Percentiles rank a stretch among this genome's conserved stretches.
phyloP scores from a whole-genome alignment of 2,888 invertebrate genomes.

The Eumacrocentrus americanus region DNA sequence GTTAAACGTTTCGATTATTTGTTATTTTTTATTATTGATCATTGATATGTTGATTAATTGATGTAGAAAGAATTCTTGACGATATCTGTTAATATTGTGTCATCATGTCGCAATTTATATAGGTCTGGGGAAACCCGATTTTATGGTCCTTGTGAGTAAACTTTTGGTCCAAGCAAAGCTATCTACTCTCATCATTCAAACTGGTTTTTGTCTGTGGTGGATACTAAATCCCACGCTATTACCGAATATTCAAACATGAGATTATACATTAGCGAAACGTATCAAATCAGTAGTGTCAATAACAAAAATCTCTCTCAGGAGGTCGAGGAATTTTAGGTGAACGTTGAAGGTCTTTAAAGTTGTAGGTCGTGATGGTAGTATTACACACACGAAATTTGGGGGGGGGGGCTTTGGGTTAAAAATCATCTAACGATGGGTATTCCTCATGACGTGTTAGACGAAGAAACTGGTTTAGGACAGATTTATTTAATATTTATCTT shows the following conservation, averaged over 20 bases:
- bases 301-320: background rate
- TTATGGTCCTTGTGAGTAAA: background rate
- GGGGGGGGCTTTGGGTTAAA: no score
- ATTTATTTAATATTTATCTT: background rate
- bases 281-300: background rate
- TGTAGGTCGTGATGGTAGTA: background rate
- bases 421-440: background rate
- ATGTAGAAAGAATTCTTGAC: background rate
- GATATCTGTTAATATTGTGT: slow-evolving; percentile 3
- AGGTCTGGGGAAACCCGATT: background rate
- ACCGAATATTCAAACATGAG: background rate
- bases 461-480: background rate
- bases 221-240: background rate
- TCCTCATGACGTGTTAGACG: background rate
- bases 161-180: background rate
- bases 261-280: background rate
- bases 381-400: background rate
- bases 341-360: background rate
- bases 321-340: background rate
- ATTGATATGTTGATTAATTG: no score
- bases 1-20: no score
- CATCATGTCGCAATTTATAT: slow-evolving; percentile 6
- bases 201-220: slow-evolving; percentile 1
- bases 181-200: background rate
- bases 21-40: no score